phyloP scores from a whole-genome alignment of 2,797 vertebrate genomes.

The Spinus olivaceus region DNA sequence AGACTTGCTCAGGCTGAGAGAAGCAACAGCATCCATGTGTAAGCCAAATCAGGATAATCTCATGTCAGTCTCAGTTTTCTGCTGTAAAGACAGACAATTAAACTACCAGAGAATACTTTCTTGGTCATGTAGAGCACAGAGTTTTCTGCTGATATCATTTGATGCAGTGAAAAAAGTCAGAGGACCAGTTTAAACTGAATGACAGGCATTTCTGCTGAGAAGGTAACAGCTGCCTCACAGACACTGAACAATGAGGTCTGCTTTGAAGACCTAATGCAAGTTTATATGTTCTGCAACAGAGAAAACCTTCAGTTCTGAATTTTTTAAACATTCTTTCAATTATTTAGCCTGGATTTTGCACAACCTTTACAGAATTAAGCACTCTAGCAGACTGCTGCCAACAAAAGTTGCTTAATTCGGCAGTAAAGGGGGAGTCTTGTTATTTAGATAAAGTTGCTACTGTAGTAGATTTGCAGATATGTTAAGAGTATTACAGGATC shows the following conservation, averaged over 20 bases:
- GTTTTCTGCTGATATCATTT: neutral
- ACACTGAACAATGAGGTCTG: conserved; percentile 21
- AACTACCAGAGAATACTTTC: neutral
- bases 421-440: conserved; percentile 61
- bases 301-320: conserved; percentile 34
- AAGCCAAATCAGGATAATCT: neutral
- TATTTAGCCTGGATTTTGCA: conserved; percentile 61
- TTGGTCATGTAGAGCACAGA: neutral
- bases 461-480: conserved; percentile 71
- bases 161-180: neutral
- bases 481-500: conserved; percentile 77
- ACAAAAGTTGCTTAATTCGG: conserved; percentile 70
- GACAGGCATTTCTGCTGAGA: conserved; percentile 31
- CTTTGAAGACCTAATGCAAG: conserved; percentile 45
- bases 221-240: conserved; percentile 11
- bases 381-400: conserved; percentile 59
- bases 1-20: neutral
- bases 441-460: conserved; percentile 76
- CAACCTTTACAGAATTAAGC: conserved; percentile 69
- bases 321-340: conserved; percentile 68
- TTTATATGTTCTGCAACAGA: conserved; percentile 49
- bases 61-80: neutral
- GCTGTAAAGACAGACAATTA: neutral
- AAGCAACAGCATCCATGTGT: neutral
- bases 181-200: neutral